These are phyloP conservation scores for Spizaetus ornatus DNA, from an alignment of 2,113 vertebrate species.

Conservation along the genomic window DNA sequence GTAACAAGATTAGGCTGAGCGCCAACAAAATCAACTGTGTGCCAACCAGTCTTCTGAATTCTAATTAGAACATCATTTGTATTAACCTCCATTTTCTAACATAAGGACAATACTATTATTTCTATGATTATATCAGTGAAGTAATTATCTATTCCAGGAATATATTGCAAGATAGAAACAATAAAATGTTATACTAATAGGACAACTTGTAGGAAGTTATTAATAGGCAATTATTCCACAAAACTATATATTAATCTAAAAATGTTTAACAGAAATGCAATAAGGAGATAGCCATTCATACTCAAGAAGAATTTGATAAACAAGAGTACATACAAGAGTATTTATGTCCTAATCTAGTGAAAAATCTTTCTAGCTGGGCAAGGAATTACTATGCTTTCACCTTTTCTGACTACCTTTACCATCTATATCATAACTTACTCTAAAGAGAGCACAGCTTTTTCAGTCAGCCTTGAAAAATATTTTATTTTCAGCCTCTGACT, in stretches of 20 bases:
- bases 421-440: neutral
- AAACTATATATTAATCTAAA: neutral
- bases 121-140: constrained; percentile 2
- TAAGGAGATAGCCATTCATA: neutral
- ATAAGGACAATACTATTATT: constrained; percentile 24
- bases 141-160: constrained; percentile 26
- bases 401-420: neutral
- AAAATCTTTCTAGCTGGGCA: neutral
- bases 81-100: constrained; percentile 17
- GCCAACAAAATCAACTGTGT: constrained; percentile 53
- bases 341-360: neutral
- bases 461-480: neutral
- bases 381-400: neutral
- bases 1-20: constrained; percentile 59
- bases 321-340: neutral
- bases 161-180: neutral
- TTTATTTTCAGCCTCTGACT: neutral
- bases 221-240: neutral
- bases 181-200: neutral
- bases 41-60: constrained; percentile 34
- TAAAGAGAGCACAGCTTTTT: neutral
- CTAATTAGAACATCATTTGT: constrained; percentile 46
- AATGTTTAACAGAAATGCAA: neutral
- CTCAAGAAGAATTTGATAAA: neutral
- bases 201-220: neutral